Percentiles rank a stretch among this genome's conserved stretches.
Conservation (phyloP, 2,888 invertebrate genomes). For the Neocrepidodera transversa region DNA sequence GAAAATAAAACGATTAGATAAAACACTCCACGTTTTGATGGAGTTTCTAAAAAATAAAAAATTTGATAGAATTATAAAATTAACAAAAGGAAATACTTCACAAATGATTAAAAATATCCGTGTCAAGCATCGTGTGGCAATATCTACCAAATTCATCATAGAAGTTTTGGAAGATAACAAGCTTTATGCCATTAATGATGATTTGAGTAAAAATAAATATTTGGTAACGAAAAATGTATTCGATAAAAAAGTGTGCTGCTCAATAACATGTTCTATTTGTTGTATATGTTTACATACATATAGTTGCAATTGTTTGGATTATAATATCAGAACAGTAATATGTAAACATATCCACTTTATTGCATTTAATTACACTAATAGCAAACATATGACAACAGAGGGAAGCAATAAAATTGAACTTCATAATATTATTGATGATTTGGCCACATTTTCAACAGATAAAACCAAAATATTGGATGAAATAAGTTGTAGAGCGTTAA, state of each 20-base stretch:
- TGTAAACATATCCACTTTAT: slow-evolving; percentile 12
- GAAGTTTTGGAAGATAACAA: no score
- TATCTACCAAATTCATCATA: no score
- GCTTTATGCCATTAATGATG: no score
- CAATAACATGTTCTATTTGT: slow-evolving; percentile 1
- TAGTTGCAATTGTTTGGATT: neutral
- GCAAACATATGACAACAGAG: no score
- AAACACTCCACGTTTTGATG: neutral
- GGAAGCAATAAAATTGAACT: no score
- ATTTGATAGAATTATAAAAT: neutral
- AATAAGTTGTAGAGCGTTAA: no score
- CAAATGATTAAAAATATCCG: no score
- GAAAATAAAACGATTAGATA: slow-evolving; percentile 4
- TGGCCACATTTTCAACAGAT: no score
- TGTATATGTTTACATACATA: slow-evolving; percentile 6
- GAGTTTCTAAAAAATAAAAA: neutral
- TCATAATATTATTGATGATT: no score
- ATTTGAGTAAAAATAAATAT: no score
- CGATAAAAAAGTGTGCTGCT: neutral
- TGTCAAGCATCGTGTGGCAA: no score
- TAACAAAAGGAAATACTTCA: neutral
- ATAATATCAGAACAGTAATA: neutral
- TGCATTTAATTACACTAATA: slow-evolving; percentile 3
- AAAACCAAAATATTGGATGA: no score
- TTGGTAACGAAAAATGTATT: neutral